phyloP scores from a whole-genome alignment of 1,140 invertebrate species.

The Penaeus chinensis region DNA sequence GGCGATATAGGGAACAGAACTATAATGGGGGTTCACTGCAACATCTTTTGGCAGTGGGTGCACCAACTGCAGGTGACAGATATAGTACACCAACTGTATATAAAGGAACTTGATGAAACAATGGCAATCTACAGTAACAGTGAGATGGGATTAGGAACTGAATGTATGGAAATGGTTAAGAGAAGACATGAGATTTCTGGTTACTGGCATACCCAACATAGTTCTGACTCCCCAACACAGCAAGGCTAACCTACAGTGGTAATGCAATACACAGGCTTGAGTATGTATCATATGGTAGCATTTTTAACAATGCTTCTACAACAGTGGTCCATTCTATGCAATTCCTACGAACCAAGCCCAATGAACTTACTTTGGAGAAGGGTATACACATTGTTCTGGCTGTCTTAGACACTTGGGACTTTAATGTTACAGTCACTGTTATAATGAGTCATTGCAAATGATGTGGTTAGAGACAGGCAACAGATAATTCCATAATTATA shows the following conservation, averaged over 20 bases:
- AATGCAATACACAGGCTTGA: slow-evolving; percentile 56
- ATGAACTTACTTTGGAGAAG: slow-evolving; percentile 49
- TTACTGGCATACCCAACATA: slow-evolving; percentile 35
- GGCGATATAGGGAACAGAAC: slow-evolving; percentile 54
- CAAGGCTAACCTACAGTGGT: slow-evolving; percentile 58
- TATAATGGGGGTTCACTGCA: slow-evolving; percentile 43
- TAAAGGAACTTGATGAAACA: too few species aligned
- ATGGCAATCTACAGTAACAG: too few species aligned
- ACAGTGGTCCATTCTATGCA: slow-evolving; percentile 55
- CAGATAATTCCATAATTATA: too few species aligned
- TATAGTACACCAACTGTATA: background rate
- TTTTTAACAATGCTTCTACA: slow-evolving; percentile 51
- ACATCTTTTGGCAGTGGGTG: background rate
- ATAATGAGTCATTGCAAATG: too few species aligned
- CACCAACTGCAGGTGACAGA: background rate
- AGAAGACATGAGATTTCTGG: slow-evolving; percentile 13
- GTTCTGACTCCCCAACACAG: slow-evolving; percentile 58
- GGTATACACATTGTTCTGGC: slow-evolving; percentile 24
- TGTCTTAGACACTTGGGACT: slow-evolving; percentile 8
- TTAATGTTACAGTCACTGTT: background rate
- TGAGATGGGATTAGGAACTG: background rate
- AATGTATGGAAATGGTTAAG: slow-evolving; percentile 1
- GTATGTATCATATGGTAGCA: slow-evolving; percentile 42
- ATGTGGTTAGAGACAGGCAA: too few species aligned
- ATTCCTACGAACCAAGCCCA: slow-evolving; percentile 56